Conservation (phyloP, 2,888 invertebrate species). For the Chloroclysta siterata region DNA sequence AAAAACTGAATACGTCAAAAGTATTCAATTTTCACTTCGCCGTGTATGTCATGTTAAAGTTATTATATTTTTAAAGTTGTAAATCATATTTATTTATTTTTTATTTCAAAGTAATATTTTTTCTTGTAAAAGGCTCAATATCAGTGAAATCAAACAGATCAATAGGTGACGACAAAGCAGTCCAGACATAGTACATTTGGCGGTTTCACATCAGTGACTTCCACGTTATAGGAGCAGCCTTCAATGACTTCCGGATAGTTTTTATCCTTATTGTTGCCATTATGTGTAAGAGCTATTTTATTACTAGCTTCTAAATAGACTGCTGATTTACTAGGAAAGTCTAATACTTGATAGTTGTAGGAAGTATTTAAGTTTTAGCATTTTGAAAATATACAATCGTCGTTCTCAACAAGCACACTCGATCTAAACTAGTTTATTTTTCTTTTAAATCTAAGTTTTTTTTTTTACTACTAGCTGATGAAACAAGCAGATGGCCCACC, state of each 20-base stretch:
- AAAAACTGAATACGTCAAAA: background rate
- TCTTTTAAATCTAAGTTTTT: no score
- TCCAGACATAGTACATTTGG: constrained; percentile 26
- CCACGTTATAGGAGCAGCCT: constrained; percentile 42
- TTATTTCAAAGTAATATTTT: background rate
- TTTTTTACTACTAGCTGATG: no score
- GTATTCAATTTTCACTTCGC: no score
- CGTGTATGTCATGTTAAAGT: no score
- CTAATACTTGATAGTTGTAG: background rate
- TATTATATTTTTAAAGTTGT: no score
- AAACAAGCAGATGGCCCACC: no score
- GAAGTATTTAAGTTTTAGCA: background rate
- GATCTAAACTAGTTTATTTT: no score
- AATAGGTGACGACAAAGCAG: background rate
- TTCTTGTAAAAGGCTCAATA: background rate
- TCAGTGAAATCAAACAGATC: background rate
- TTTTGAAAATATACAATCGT: no score
- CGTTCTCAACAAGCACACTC: no score
- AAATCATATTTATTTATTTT: no score
- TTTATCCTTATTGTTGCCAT: constrained; percentile 42
- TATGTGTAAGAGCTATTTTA: constrained; percentile 34
- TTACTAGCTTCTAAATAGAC: constrained; percentile 19
- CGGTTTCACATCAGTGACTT: constrained; percentile 41
- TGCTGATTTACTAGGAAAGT: constrained; percentile 14
- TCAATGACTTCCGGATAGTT: constrained; percentile 41